Evolutionary conservation across 2,797 vertebrate genomes (phyloP).

Genomic region (Setipinna tenuifilis): DNA sequence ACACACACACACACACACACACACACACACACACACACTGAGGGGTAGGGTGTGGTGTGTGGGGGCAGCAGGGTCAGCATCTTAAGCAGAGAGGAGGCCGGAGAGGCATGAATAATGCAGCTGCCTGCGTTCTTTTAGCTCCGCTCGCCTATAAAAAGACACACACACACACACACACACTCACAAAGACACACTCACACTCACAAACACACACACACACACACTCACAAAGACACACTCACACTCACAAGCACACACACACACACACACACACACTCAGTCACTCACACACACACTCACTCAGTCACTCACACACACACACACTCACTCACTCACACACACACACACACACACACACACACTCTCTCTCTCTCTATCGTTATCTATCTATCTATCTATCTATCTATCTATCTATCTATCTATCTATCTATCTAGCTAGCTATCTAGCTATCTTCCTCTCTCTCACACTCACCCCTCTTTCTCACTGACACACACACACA

Average conservation of each 20-base stretch:
- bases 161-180: not conserved
- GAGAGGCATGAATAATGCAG: constrained; percentile 36
- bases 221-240: not conserved
- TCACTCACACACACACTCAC: not conserved
- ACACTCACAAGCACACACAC: not conserved
- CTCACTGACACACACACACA: not conserved
- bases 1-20: too few relatives aligned
- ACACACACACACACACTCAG: not conserved
- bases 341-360: too few relatives aligned
- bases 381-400: not conserved
- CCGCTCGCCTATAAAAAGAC: constrained; percentile 11
- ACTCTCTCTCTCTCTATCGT: not conserved
- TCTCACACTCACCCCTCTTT: too few relatives aligned
- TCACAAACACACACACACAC: not conserved
- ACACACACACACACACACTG: constrained; percentile 4
- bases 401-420: not conserved
- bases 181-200: not conserved
- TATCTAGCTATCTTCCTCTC: too few relatives aligned
- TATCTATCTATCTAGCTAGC: not conserved
- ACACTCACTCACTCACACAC: too few relatives aligned
- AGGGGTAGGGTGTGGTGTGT: not conserved
- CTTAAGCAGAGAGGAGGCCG: not conserved
- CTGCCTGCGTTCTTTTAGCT: constrained; percentile 6
- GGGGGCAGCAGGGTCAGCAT: not conserved
- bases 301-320: not conserved